A percentile compares a stretch with the other conserved stretches of the same genome.
These are phyloP conservation scores for Heliconius charithonia DNA, from an alignment of 2,888 invertebrate species.

Conservation along the genomic window DNA sequence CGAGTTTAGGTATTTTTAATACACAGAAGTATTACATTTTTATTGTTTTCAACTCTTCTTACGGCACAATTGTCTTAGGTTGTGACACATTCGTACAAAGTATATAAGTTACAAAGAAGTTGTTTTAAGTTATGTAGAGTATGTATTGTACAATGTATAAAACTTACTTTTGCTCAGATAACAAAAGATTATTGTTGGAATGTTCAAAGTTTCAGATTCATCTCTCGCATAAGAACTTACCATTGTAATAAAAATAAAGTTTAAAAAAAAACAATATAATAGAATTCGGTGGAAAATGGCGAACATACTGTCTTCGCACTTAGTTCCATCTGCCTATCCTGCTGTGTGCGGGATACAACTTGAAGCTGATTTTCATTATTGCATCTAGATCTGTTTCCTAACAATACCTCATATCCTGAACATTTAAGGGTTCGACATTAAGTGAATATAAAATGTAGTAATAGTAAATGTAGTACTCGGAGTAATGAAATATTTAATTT, in stretches of 20 bases:
- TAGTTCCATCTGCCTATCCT: no score
- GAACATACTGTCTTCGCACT: no score
- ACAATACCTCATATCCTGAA: background rate
- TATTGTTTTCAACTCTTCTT: background rate
- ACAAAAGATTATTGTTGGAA: background rate
- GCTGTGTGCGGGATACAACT: no score
- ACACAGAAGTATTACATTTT: background rate
- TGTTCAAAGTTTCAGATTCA: background rate
- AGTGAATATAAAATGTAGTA: conserved; percentile 26
- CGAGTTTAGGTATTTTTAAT: background rate
- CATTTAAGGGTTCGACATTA: conserved; percentile 13
- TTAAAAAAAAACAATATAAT: no score
- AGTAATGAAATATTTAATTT: no score
- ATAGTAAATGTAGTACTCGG: no score
- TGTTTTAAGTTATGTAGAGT: background rate
- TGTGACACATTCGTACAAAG: conserved; percentile 17
- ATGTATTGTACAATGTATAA: background rate
- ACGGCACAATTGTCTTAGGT: background rate
- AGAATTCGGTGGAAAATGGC: no score
- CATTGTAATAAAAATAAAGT: no score
- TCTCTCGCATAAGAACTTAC: background rate
- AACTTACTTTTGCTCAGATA: background rate
- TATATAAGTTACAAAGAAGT: conserved; percentile 6
- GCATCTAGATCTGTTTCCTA: conserved; percentile 8
- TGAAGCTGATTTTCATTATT: background rate